Conservation (phyloP, 2,113 vertebrate species). For the Gavialis gangeticus region DNA sequence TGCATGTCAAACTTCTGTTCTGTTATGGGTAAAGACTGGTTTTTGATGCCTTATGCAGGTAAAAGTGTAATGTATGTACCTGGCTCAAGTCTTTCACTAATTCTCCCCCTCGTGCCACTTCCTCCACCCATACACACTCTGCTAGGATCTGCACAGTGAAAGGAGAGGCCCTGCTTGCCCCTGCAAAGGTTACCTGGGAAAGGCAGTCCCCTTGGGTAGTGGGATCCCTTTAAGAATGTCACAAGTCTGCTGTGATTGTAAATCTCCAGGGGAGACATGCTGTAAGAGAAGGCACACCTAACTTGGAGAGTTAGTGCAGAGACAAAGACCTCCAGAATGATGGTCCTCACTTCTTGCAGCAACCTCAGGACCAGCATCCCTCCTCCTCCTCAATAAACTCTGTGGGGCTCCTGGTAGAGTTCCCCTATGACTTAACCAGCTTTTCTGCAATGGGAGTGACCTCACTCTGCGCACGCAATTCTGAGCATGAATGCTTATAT, state of each 20-base stretch:
- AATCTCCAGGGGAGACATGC: neutral
- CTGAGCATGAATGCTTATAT: neutral
- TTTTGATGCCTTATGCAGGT: no score
- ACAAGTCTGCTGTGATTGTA: neutral
- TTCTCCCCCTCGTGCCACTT: no score
- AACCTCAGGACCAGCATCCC: rapidly evolving
- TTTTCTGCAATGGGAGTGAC: neutral
- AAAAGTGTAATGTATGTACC: no score
- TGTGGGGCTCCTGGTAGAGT: neutral
- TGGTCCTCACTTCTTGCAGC: neutral
- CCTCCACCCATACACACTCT: no score
- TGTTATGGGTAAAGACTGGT: no score
- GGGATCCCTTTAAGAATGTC: neutral
- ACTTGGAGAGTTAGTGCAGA: neutral
- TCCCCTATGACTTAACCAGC: neutral
- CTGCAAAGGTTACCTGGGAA: neutral
- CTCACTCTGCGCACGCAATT: neutral
- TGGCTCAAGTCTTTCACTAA: no score
- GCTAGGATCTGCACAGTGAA: no score
- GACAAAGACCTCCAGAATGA: neutral
- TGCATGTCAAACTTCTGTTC: no score
- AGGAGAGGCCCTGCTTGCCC: neutral
- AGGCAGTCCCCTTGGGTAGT: neutral
- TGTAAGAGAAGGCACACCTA: neutral
- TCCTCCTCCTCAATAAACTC: no score